Percentiles rank a stretch among this genome's conserved stretches.
These are phyloP conservation scores for Heliangelus exortis DNA, from an alignment of 2,797 vertebrate genomes.

Conservation along the genomic window DNA sequence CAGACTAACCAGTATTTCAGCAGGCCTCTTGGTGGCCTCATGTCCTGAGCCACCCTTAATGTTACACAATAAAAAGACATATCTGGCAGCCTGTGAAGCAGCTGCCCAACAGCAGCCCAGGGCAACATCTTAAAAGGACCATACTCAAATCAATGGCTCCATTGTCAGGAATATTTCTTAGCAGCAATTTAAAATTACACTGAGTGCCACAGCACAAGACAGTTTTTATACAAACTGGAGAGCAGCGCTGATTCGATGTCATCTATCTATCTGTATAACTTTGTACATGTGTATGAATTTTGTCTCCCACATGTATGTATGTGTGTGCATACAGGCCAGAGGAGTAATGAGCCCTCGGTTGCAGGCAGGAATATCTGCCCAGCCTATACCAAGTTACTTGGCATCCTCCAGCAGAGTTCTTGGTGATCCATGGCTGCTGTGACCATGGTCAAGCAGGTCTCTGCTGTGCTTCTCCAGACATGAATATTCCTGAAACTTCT, in stretches of 20 bases:
- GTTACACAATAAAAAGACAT: slow-evolving; percentile 23
- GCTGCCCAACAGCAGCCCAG: slow-evolving; percentile 51
- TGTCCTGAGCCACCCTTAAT: slow-evolving; percentile 19
- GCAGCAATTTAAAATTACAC: neutral
- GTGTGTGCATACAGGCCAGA: neutral
- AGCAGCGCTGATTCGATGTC: neutral
- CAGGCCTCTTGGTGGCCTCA: neutral
- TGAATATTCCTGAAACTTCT: neutral
- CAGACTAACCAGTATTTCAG: slow-evolving; percentile 56
- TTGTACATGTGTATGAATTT: neutral
- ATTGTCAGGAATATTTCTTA: slow-evolving; percentile 18
- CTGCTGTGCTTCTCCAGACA: neutral
- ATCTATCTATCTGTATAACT: neutral
- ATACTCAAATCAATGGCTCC: slow-evolving; percentile 8
- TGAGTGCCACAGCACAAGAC: neutral
- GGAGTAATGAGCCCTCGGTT: neutral
- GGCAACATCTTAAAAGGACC: slow-evolving; percentile 25
- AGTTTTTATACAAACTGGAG: neutral
- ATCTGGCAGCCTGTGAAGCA: slow-evolving; percentile 15
- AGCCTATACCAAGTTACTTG: neutral
- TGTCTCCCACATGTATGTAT: neutral
- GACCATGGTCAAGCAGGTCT: neutral
- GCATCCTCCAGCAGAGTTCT: neutral
- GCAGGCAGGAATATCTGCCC: neutral
- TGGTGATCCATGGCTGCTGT: neutral